Base-by-base conservation (phyloP, 2,888 invertebrate genomes). In the Polymixis flavicincta region DNA sequence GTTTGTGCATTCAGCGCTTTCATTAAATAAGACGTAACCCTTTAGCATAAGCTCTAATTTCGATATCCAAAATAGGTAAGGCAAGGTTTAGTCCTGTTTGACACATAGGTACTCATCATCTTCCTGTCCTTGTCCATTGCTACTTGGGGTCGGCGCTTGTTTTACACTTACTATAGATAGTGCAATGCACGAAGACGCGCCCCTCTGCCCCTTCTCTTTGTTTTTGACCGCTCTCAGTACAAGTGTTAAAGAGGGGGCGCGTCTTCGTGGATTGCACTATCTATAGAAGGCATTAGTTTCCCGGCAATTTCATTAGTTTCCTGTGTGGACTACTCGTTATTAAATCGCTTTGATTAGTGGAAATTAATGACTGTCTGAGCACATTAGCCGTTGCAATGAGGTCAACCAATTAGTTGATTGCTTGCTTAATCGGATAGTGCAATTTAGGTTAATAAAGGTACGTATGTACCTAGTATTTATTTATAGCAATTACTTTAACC, bases 391-490 rank as follows among this genome's bases (percentile, higher is more conserved):
- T 32, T 65, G 54, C 59, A 80, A 78, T 71, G 71, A 80, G 82
- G 83, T 72, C 78, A 66, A 64, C 61, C 78, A 83, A 87, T 86
- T 87, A 87, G 81, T 82, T 82, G 67, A 83, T 85, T 80, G 77
- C 48, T 85, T 80, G 57, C 60, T 63, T 85, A 76, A 80, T 83
- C 61, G 67, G 74, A 76, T 79, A 75, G 55, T 63, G 57, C 32
- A 78, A 72, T 72, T 48, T 77, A 54, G 77, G 76, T 77, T 74
- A 74, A 57, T 76, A 61, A 3, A 32, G 32, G 32, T 42, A 70
- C 28, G 57, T n/a, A n/a, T n/a, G n/a, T n/a, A n/a, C n/a, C n/a
- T n/a, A n/a, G n/a, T n/a, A n/a, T n/a, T n/a, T 57, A 66, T 65
- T n/a, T 37, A 17, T 50, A 14, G n/a, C 14, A 19, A 32, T 45